Evolutionary conservation across 2,888 invertebrate genomes (phyloP), one percentile per base, ranked within the genome.

Genomic region (Drosophila parthenogenetica): DNA sequence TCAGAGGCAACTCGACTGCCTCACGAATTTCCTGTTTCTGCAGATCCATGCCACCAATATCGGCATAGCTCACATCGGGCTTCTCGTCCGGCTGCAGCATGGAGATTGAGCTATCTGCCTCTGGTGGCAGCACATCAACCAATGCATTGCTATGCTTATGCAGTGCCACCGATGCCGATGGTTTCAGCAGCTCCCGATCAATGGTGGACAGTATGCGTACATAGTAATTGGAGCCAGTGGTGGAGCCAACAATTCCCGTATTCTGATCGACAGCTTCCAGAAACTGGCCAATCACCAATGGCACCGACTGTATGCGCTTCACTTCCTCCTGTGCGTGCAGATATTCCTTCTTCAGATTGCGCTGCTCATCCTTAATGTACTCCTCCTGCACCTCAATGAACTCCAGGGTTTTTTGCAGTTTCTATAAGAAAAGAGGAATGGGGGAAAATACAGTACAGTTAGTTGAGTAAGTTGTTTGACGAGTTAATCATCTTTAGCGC

Each of bases 131-230:
- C 3, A 99, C 99, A 94, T 99, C 99, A 0, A 99, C 99, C 64
- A 99, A 93, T n/a, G 99, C 99, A 94, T 99, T 99, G 89, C 99
- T 99, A 93, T 99, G 99, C 92, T 99, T 99, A 92, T 99, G 99
- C 35, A 99, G 94, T 16, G 99, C 99, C 25, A 99, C 99, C 77
- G 98, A 99, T 13, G 99, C 98, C 1, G 99, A 99, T 0, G 99
- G 99, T 91, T 99, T 99, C 79, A 99, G 92, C 66, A 99, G 93
- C 92, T 99, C 99, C 13, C 99, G 94, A 92, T 99, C 99, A 83
- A 99, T 98, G 4, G 99, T 99, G 3, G 99, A 99, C 65, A 99
- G 93, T 90, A 99, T 99, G 16, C 99, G 95, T 13, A 99, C 99
- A 93, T 98, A 99, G 93, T 99, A 99, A 93, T 99, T 99, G 1